These are phyloP conservation scores for Chondrosia reniformis DNA, from an alignment of 37 sponge, comb jelly and placozoan genomes.

Conservation along the genomic window DNA sequence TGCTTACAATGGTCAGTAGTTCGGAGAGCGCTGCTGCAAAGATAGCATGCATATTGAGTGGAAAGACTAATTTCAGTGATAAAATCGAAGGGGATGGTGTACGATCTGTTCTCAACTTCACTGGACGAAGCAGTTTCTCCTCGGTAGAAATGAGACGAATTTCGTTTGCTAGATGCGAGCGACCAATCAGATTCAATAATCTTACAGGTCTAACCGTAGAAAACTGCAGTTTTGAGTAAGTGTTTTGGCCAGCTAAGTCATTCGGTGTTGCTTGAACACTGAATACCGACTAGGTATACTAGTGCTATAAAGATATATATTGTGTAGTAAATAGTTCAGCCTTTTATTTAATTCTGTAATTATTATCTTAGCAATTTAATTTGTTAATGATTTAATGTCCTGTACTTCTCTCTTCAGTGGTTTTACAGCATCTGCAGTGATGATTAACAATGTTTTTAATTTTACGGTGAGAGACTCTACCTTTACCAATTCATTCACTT, in stretches of 20 bases:
- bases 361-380: neutral
- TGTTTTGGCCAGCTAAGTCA: neutral
- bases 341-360: no score
- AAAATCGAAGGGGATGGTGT: no score
- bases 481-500: slow-evolving; percentile 22
- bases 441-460: neutral
- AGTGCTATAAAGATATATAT: no score
- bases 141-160: no score
- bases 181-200: neutral
- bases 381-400: neutral
- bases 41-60: neutral
- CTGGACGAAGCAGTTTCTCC: no score
- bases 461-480: neutral
- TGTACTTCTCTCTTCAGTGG: neutral
- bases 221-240: neutral
- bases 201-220: neutral
- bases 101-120: neutral
- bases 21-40: neutral
- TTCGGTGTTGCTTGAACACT: neutral
- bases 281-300: neutral
- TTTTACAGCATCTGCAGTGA: neutral
- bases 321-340: no score
- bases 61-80: no score
- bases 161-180: neutral
- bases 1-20: no score